Evolutionary conservation across 2,888 invertebrate genomes (phyloP), one percentile per base, ranked within the genome.

Genomic region (Patella depressa): DNA sequence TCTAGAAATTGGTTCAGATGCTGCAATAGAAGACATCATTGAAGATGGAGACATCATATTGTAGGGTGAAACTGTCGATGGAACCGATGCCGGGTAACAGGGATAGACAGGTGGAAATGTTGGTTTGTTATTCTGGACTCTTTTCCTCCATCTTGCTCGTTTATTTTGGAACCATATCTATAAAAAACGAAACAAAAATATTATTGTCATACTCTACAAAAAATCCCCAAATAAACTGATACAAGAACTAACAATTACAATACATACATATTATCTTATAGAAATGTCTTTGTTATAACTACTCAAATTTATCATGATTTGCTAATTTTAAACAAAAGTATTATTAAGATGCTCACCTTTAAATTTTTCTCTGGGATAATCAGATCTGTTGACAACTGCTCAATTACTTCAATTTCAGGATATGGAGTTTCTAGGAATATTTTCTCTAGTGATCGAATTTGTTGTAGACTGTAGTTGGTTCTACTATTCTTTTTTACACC

Each of bases 141-240:
- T 81, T 59, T 83, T 79, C 75, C 85, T 84, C 85, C 86, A 86
- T 78, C 86, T 80, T 24, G 86, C 86, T 76, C 86, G 75, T 80
- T 86, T 86, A 83, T 86, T 86, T 75, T 85, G 85, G 80, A 86
- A 86, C 85, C 85, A 86, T 54, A 86, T 83, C 85, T 86, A 77
- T 55, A 81, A 55, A 74, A 80, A 29, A 29, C 29, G 29, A 29
- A 29, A 29, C 2, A 29, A 29, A 29, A 2, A 29, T 29, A 29
- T 29, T 29, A 29, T 29, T 29, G 29, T 29, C 29, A 29, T 29
- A 29, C 0, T 29, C 29, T 29, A 29, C 29, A 29, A 29, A 29
- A 29, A 29, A 29, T 2, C 29, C 29, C 29, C 29, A 29, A 29
- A 29, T 29, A 29, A 29, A 29, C 2, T 1, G 2, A 29, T 29